These are phyloP conservation scores for Corythornis vintsioides DNA, from an alignment of 2,113 vertebrate genomes.

Conservation along the genomic window DNA sequence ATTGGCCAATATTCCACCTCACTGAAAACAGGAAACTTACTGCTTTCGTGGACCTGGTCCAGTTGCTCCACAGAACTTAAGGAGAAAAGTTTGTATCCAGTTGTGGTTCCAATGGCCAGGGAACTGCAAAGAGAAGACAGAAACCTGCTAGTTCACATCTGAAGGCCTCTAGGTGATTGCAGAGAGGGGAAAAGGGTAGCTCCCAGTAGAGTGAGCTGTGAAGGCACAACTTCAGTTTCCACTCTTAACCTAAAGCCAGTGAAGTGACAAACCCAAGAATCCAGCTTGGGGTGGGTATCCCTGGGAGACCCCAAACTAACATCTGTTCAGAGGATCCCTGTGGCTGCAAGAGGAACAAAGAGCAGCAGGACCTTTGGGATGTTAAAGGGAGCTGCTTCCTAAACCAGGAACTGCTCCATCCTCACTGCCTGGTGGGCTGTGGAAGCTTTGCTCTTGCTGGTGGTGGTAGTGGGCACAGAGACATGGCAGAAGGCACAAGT, in stretches of 20 bases:
- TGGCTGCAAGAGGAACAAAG: not conserved
- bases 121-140: conserved; percentile 78
- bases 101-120: conserved; percentile 89
- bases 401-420: not conserved
- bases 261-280: not conserved
- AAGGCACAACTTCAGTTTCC: not conserved
- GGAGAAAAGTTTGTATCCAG: conserved; percentile 92
- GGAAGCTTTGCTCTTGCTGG: not conserved
- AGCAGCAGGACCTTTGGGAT: not conserved
- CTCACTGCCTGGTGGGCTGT: not conserved
- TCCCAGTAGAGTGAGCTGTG: not conserved
- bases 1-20: not conserved
- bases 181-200: fast-evolving
- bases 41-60: conserved; percentile 93
- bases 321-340: not conserved
- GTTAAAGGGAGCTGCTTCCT: not conserved
- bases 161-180: not conserved
- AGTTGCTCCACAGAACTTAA: conserved; percentile 91
- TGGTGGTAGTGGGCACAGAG: not conserved
- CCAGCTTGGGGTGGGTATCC: not conserved
- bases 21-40: conserved; percentile 76
- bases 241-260: not conserved
- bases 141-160: not conserved
- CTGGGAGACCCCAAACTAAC: not conserved
- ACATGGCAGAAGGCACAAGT: not conserved